Percentiles rank a stretch among this genome's conserved stretches.
Evolutionary conservation across 2,113 vertebrate genomes (phyloP).

Genomic region (Syrmaticus mikado): DNA sequence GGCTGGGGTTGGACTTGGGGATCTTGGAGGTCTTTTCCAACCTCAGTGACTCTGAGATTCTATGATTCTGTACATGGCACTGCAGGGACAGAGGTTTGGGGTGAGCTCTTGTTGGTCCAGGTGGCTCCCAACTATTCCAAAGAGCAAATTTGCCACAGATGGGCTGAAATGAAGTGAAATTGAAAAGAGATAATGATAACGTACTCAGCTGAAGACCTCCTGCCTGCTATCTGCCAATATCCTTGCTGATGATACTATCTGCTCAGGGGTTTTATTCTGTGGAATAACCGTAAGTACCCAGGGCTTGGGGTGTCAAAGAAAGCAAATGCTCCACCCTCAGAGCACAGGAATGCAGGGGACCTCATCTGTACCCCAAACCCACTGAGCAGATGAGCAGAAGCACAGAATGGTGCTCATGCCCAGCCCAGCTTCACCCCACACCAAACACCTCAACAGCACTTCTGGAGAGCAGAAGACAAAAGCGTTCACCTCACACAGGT

Average conservation of each 20-base stretch:
- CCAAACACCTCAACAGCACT: not conserved
- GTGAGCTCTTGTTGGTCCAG: not conserved
- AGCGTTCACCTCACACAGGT: not conserved
- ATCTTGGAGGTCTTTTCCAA: no score
- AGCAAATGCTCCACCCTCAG: not conserved
- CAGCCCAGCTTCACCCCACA: not conserved
- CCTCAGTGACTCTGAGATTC: no score
- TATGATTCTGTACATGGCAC: not conserved
- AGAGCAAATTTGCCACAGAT: not conserved
- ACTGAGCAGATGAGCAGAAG: not conserved
- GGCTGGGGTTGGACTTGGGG: no score
- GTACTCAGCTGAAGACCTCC: not conserved
- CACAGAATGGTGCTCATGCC: not conserved
- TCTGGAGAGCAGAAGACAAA: not conserved
- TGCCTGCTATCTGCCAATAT: not conserved
- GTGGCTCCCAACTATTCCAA: conserved; percentile 18
- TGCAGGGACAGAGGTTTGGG: not conserved
- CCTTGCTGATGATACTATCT: not conserved
- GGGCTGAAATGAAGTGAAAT: conserved; percentile 4
- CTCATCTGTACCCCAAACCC: not conserved
- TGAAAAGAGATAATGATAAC: not conserved
- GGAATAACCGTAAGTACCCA: not conserved
- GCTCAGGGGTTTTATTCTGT: not conserved
- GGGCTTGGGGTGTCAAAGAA: not conserved
- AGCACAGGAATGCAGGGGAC: not conserved